These are phyloP conservation scores for Manis crassicaudata DNA, from an alignment of 2,797 vertebrate species.

Conservation along the genomic window DNA sequence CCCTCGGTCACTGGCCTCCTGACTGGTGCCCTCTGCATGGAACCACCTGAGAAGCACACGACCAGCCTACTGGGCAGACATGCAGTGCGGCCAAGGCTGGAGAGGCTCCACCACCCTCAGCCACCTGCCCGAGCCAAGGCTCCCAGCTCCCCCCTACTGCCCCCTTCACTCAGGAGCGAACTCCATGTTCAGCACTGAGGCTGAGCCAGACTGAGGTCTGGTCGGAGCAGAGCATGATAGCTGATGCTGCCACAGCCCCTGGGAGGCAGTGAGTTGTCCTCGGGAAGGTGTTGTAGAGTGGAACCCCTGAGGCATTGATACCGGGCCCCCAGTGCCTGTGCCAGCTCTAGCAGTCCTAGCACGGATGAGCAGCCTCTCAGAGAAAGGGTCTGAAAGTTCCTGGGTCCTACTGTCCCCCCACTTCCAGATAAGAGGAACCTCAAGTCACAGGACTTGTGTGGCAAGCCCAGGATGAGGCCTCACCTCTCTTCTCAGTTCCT, in stretches of 20 bases:
- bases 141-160: not conserved
- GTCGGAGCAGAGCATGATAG: not conserved
- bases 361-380: not conserved
- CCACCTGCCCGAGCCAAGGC: not conserved
- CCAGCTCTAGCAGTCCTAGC: no score
- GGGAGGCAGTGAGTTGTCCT: accelerated
- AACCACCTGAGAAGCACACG: not conserved
- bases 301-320: not conserved
- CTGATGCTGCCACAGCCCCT: not conserved
- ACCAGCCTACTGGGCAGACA: not conserved
- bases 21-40: not conserved
- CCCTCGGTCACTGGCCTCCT: not conserved
- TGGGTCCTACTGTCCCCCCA: not conserved
- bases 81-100: not conserved
- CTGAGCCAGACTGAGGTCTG: no score
- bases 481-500: not conserved
- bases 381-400: not conserved
- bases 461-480: not conserved
- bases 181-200: not conserved
- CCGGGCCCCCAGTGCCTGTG: not conserved
- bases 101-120: not conserved
- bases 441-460: accelerated
- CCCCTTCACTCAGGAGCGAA: not conserved
- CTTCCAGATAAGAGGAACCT: no score
- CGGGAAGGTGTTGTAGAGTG: not conserved